Base-by-base conservation (phyloP, 2,888 invertebrate species). In the Apamea crenata region DNA sequence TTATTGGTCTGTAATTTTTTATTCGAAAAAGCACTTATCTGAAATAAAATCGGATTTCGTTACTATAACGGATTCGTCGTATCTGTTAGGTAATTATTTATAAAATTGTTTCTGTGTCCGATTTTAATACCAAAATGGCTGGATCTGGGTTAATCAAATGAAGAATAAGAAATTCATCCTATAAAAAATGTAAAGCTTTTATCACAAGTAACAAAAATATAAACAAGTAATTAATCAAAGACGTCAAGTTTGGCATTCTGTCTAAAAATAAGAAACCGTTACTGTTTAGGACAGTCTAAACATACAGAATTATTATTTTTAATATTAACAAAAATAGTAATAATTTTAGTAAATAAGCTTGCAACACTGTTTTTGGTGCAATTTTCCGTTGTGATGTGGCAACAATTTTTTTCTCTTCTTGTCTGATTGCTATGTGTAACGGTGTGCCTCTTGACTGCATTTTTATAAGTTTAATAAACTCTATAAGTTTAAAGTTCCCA, bases 121-220 rank as follows among this genome's bases (percentile, higher is more conserved):
- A 69, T 77, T 83, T 83, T 69, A 78, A 36, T 72, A 44, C 61
- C n/a, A 65, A 78, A 84, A 73, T 78, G n/a, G 61, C 47, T 36
- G 44, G 25, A 65, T 73, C 56, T 73, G 25, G 72, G 72, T 73
- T 72, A 65, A 84, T 36, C 29, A 69, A 79, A 53, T 68, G 78
- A 72, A 32, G 16, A 32, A 5, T 40, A 21, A 29, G 29, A 44
- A 29, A 14, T 21, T n/a, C 12, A 36, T 4, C 40, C 7, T 8
- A 18, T 36, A n/a, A 12, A 40, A 59, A 63, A 56, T n/a, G 14
- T 12, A 7, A 65, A 44, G 14, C 16, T 44, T 32, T 18, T 29
- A n/a, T 36, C 10, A 56, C 36, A 21, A 25, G 5, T 1, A 18
- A 0, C 44, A 36, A 21, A 7, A 50, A 29, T 16, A 56, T 18